Conservation (phyloP, 2,113 vertebrate genomes). For the Nothocercus nigrocapillus region DNA sequence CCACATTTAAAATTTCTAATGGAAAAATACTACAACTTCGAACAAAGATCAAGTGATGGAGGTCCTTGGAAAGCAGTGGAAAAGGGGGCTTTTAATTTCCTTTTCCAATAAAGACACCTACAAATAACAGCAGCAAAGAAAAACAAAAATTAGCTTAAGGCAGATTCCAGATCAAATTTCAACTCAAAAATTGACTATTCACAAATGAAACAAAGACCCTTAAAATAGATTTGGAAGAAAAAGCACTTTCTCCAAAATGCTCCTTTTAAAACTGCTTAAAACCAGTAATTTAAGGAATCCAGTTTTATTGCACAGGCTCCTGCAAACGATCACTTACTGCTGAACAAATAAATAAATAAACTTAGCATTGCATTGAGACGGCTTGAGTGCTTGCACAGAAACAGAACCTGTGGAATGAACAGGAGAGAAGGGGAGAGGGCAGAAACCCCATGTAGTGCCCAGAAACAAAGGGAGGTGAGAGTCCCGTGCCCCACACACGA, state of each 20-base stretch:
- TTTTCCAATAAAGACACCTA: neutral
- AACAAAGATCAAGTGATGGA: neutral
- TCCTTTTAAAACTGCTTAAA: neutral
- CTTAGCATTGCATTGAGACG: neutral
- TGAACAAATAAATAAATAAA: neutral
- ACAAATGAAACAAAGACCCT: neutral
- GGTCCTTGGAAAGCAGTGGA: neutral
- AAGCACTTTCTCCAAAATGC: neutral
- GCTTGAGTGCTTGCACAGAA: neutral
- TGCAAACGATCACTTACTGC: conserved; percentile 8
- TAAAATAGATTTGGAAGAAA: neutral
- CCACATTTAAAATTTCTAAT: neutral
- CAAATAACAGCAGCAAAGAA: neutral
- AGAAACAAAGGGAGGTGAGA: neutral
- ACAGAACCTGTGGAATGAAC: neutral
- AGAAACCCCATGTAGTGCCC: rapidly evolving
- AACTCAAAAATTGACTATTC: neutral
- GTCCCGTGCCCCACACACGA: rapidly evolving
- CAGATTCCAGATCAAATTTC: neutral
- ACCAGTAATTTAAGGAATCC: neutral
- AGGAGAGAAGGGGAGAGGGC: rapidly evolving
- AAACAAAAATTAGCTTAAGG: neutral
- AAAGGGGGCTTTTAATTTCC: neutral
- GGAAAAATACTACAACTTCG: neutral
- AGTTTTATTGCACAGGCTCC: conserved; percentile 38